Evolutionary conservation across 2,797 vertebrate species (phyloP), one percentile per base, ranked within the genome.

Genomic region (Hozukius guyotensis): DNA sequence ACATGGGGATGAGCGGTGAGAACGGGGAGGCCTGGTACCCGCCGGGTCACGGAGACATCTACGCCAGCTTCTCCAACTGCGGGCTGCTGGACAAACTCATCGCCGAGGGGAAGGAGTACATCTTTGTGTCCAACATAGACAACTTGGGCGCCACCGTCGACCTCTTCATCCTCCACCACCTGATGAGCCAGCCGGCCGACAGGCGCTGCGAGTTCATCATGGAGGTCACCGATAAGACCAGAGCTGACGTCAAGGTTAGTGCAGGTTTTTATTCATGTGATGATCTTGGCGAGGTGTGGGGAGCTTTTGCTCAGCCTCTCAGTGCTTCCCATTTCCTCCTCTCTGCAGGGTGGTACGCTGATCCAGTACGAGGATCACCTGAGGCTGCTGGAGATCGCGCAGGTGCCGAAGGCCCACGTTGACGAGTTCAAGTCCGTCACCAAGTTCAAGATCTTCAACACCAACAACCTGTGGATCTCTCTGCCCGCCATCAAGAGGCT

Each of bases 401-500:
- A 99, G 92, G 98, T 99, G 27, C 98, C 98, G 0, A 99, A 97
- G 94, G 94, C 97, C 14, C 97, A 99, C 0, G 98, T 99, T 0
- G 98, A 99, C 84, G 98, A 99, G 90, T 99, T 99, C 95, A 99
- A 99, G 92, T 99, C 98, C 0, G 98, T 99, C 88, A 97, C 97
- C 65, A 99, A 99, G 92, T 99, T 99, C 94, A 99, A 99, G 96
- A 99, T 99, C 92, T 99, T 99, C 94, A 99, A 99, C 87, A 99
- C 98, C 85, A 99, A 99, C 96, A 99, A 99, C 86, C 78, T 99
- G 90, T 99, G 98, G 98, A 97, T 99, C 86, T 98, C 98, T 11
- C 93, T 99, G 89, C 94, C 96, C 49, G 98, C 98, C 38, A 96
- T 99, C 88, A 97, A 97, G 94, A 96, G 97, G 84, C 94, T 99